Evolutionary conservation across 2,797 vertebrate species (phyloP).

Genomic region (Remorina albescens): DNA sequence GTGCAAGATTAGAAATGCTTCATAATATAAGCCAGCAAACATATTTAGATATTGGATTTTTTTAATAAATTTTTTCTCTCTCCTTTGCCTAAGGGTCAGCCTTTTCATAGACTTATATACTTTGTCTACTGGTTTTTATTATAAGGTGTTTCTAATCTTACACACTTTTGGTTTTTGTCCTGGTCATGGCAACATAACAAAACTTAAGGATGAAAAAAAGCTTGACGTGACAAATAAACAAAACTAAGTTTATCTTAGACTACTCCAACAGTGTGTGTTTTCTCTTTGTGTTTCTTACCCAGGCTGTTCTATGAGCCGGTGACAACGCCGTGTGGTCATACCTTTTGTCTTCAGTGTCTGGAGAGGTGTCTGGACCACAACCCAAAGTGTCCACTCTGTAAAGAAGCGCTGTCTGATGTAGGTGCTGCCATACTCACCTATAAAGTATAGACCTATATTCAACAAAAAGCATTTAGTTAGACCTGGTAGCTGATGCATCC

Average conservation of each 20-base stretch:
- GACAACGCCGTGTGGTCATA: conserved; percentile 92
- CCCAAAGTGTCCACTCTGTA: conserved; percentile 92
- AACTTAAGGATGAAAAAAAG: not conserved
- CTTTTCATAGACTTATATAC: too few species aligned
- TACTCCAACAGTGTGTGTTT: not conserved
- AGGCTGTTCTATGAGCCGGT: conserved; percentile 89
- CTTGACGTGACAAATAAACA: too few species aligned
- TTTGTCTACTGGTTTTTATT: not conserved
- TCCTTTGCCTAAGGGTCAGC: too few species aligned
- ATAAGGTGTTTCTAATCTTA: not conserved
- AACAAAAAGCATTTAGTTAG: not conserved
- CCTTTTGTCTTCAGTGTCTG: conserved; percentile 95
- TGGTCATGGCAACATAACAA: not conserved
- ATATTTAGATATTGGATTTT: too few species aligned
- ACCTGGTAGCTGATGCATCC: too few species aligned
- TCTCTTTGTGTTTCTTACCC: conserved; percentile 18
- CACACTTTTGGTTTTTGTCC: not conserved
- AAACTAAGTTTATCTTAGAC: not conserved
- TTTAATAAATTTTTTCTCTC: too few species aligned
- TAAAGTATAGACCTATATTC: too few species aligned
- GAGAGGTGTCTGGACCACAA: conserved; percentile 94
- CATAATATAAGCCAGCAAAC: too few species aligned
- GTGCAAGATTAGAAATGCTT: too few species aligned
- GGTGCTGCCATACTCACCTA: rapidly evolving
- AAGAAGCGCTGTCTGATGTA: conserved; percentile 92